A percentile compares a stretch with the other conserved stretches of the same genome.
Conservation (phyloP, 2,113 vertebrate genomes). For the Geothlypis trichas region DNA sequence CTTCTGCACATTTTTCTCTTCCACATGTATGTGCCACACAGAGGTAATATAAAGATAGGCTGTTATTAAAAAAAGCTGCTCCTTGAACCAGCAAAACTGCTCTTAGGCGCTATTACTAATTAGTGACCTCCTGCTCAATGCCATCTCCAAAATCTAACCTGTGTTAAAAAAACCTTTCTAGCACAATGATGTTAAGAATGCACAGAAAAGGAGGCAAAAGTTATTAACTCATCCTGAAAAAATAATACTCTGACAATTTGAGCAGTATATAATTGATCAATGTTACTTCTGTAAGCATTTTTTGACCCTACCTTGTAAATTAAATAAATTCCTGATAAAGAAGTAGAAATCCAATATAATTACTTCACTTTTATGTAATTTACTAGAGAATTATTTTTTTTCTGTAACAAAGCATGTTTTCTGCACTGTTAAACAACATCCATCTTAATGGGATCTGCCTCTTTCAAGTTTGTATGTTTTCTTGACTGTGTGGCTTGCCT, state of each 20-base stretch:
- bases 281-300: not conserved
- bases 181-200: not conserved
- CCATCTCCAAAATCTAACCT: not conserved
- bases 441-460: not conserved
- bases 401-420: constrained; percentile 26
- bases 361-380: not conserved
- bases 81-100: not conserved
- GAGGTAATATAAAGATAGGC: not conserved
- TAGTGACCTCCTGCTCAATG: not conserved
- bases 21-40: not conserved
- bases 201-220: not conserved
- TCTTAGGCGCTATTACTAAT: not conserved
- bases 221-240: not conserved
- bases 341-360: not conserved
- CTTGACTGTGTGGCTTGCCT: not conserved
- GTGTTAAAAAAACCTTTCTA: not conserved
- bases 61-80: not conserved
- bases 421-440: not conserved
- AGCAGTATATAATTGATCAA: not conserved
- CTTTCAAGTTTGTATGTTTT: not conserved
- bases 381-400: not conserved
- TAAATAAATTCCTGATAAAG: not conserved
- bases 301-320: not conserved
- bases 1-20: not conserved
- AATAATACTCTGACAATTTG: not conserved